Evolutionary conservation across 2,113 vertebrate genomes (phyloP).

Genomic region (Dendropsophus ebraccatus): DNA sequence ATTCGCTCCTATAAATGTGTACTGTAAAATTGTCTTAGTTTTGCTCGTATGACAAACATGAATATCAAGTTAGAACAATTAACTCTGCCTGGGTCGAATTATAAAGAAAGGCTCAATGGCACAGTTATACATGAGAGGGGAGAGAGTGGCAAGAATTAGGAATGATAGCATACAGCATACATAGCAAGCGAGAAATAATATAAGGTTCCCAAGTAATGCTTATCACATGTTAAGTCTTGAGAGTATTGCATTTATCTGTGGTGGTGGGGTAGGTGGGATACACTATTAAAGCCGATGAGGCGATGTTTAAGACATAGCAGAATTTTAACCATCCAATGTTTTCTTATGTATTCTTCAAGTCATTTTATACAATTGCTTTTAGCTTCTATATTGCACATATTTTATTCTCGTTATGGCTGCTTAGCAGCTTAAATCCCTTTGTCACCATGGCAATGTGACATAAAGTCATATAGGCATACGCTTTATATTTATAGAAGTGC

Average conservation of each 20-base stretch:
- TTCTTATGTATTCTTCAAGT: constrained; percentile 11
- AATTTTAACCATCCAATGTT: constrained; percentile 20
- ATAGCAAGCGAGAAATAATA: background rate
- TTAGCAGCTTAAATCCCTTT: constrained; percentile 38
- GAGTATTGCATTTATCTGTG: no score
- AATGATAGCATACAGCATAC: background rate
- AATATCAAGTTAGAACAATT: no score
- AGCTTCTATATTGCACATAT: constrained; percentile 34
- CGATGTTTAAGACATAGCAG: background rate
- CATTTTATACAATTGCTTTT: constrained; percentile 6
- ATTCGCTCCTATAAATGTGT: background rate
- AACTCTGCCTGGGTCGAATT: background rate
- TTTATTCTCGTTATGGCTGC: constrained; percentile 23
- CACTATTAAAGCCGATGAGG: background rate
- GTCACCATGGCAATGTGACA: constrained; percentile 48
- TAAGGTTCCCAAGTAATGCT: background rate
- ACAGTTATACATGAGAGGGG: background rate
- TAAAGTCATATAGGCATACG: constrained; percentile 15
- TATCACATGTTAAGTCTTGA: background rate
- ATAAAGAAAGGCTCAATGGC: background rate
- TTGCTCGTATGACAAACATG: no score
- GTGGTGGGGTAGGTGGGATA: no score
- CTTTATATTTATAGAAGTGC: constrained; percentile 28
- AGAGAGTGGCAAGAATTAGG: background rate
- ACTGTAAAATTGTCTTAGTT: background rate